Base-by-base conservation (phyloP, 2,113 vertebrate genomes). In the Dromaius novaehollandiae region DNA sequence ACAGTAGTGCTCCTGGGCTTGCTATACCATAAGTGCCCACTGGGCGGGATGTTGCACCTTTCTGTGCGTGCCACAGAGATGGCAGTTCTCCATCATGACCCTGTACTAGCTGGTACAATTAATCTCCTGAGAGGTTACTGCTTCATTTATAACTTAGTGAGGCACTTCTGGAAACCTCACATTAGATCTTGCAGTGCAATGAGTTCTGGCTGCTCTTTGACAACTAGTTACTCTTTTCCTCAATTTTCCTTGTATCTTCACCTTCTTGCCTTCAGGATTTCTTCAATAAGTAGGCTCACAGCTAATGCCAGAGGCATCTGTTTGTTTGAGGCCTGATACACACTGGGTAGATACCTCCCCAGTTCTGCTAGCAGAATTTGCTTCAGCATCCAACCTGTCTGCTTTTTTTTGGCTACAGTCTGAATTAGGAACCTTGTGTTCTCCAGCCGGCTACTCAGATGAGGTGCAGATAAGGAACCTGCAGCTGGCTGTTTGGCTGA, bases 51-150 rank as follows among this genome's bases (percentile, higher is more conserved):
- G 32, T 55, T 78, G 66, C 53, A 44, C 55, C 48, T 68, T 63
- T 73, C 60, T 42, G 26, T 0, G 0, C 61, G 1, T 21, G 3
- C 40, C 32, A 3, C 15, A 34, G 12, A 1, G 1, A 7, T 8
- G 68, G 9, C 21, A 25, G 5, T 22, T 6, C 40, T 53, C 36
- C 20, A 0, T 12, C 13, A 21, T 26, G 14, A 64, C 32, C 28
- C 50, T 1, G 3, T 13, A 25, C 40, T 6, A 25, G 40, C 55
- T 44, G n/a, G 8, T 66, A 7, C 7, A 1, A 12, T 11, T 50
- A 11, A 21, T 19, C 28, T 40, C 53, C 66, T 18, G 20, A 58
- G 66, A 75, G 25, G n/a, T 42, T 30, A 14, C 73, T 50, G 56
- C 70, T 89, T 63, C 51, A 36, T 50, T 64, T 51, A 40, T 53